A percentile compares a stretch with the other conserved stretches of the same genome.
Conservation (phyloP, 2,113 vertebrate species). For the Perca fluviatilis region DNA sequence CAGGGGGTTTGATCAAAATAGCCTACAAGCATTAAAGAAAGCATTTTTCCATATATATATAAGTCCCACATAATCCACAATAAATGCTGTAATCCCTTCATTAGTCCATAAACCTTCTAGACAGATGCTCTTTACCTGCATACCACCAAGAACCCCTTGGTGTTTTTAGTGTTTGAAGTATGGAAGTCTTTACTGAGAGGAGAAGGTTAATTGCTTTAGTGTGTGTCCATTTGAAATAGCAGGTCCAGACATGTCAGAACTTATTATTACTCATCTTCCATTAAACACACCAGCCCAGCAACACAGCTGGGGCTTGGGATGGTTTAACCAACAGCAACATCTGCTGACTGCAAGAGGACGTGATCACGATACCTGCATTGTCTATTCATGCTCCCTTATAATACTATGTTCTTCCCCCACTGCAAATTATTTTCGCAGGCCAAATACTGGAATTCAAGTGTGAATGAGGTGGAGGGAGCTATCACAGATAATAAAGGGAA, state of each 20-base stretch:
- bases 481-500: slow-evolving; percentile 90
- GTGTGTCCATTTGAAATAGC: slow-evolving; percentile 47
- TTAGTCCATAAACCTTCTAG: slow-evolving; percentile 7
- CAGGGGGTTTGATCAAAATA: not conserved
- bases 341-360: slow-evolving; percentile 52
- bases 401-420: not conserved
- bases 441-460: slow-evolving; percentile 95
- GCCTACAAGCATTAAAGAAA: not conserved
- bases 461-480: slow-evolving; percentile 93
- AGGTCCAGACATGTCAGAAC: slow-evolving; percentile 61
- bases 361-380: not conserved
- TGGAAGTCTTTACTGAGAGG: slow-evolving; percentile 25
- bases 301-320: not conserved
- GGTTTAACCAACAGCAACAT: slow-evolving; percentile 52
- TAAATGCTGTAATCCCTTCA: slow-evolving; percentile 4
- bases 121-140: slow-evolving; percentile 24
- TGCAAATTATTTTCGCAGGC: slow-evolving; percentile 80
- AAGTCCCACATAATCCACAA: not conserved
- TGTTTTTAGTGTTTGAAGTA: slow-evolving; percentile 28
- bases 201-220: slow-evolving; percentile 67
- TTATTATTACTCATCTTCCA: slow-evolving; percentile 53
- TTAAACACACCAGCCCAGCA: slow-evolving; percentile 31
- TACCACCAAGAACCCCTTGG: slow-evolving; percentile 6
- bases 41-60: not conserved
- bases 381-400: not conserved